Evolutionary conservation across 2,113 vertebrate genomes (phyloP).

Genomic region (Carollia perspicillata): DNA sequence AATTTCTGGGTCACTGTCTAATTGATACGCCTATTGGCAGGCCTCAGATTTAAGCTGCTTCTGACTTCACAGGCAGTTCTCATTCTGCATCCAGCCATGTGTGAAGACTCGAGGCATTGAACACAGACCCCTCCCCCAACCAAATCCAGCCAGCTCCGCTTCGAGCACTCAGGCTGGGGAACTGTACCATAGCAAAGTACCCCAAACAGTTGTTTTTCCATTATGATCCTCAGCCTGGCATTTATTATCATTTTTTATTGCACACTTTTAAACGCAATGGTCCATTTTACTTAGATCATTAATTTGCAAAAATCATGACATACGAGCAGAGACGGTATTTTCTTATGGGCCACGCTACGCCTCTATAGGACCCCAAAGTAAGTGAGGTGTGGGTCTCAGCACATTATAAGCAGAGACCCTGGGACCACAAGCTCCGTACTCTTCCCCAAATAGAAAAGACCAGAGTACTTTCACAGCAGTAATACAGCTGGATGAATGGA

Average conservation of each 20-base stretch:
- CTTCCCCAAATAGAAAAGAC: slow-evolving; percentile 67
- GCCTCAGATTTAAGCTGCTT: slow-evolving; percentile 86
- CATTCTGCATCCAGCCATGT: slow-evolving; percentile 79
- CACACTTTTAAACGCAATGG: slow-evolving; percentile 76
- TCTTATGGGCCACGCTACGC: slow-evolving; percentile 65
- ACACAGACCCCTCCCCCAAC: slow-evolving; percentile 42
- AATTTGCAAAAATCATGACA: slow-evolving; percentile 81
- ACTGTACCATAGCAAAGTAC: slow-evolving; percentile 70
- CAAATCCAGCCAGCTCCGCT: slow-evolving; percentile 19
- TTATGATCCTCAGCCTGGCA: slow-evolving; percentile 66
- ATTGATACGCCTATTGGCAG: slow-evolving; percentile 92
- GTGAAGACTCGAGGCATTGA: slow-evolving; percentile 77
- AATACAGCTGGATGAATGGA: slow-evolving; percentile 43
- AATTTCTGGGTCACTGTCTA: slow-evolving; percentile 95
- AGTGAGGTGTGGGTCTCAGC: slow-evolving; percentile 72
- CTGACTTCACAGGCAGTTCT: slow-evolving; percentile 79
- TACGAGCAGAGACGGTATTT: slow-evolving; percentile 74
- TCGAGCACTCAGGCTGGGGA: slow-evolving; percentile 64
- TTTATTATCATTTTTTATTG: slow-evolving; percentile 77
- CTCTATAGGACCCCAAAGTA: slow-evolving; percentile 75
- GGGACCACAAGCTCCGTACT: slow-evolving; percentile 32
- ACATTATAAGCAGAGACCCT: slow-evolving; percentile 65
- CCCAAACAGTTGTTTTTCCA: slow-evolving; percentile 74
- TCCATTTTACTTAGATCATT: slow-evolving; percentile 76
- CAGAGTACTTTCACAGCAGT: slow-evolving; percentile 66